Conservation (phyloP, 2,113 vertebrate species). For the Malaclemys terrapin region DNA sequence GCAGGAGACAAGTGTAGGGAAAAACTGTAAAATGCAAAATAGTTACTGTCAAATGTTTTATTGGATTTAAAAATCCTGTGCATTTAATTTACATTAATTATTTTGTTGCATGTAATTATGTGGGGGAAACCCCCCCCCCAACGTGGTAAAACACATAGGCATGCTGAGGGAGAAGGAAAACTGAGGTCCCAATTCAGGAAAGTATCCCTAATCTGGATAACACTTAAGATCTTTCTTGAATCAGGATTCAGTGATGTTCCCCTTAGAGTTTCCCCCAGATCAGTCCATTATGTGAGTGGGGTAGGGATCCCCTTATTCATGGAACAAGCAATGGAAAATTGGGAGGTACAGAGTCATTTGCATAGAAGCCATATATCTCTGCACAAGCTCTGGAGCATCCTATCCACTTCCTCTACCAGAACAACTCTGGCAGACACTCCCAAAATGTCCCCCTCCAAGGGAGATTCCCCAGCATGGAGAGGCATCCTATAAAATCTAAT, state of each 20-base stretch:
- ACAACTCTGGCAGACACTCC: not conserved
- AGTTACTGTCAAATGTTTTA: not conserved
- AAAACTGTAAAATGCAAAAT: not conserved
- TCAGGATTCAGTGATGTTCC: rapidly evolving
- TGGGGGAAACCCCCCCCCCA: rapidly evolving
- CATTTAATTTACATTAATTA: not conserved
- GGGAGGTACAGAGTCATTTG: not conserved
- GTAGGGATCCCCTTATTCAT: rapidly evolving
- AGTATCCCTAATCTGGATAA: not conserved
- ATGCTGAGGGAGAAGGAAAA: not conserved
- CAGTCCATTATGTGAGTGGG: not conserved
- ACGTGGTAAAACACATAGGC: not conserved
- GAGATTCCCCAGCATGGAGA: rapidly evolving
- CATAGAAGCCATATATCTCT: not conserved
- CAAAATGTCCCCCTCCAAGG: rapidly evolving
- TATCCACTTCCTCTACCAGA: not conserved
- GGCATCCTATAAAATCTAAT: rapidly evolving
- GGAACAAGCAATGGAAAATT: rapidly evolving
- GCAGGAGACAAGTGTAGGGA: not conserved
- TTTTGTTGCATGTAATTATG: not conserved
- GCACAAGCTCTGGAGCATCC: rapidly evolving
- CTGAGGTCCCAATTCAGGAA: not conserved
- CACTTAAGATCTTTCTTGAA: not conserved
- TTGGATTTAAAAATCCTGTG: not conserved
- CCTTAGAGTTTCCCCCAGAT: rapidly evolving